A percentile compares a stretch with the other conserved stretches of the same genome.
phyloP scores from a whole-genome alignment of 2,888 invertebrate species.

The Deroplatys truncata region DNA sequence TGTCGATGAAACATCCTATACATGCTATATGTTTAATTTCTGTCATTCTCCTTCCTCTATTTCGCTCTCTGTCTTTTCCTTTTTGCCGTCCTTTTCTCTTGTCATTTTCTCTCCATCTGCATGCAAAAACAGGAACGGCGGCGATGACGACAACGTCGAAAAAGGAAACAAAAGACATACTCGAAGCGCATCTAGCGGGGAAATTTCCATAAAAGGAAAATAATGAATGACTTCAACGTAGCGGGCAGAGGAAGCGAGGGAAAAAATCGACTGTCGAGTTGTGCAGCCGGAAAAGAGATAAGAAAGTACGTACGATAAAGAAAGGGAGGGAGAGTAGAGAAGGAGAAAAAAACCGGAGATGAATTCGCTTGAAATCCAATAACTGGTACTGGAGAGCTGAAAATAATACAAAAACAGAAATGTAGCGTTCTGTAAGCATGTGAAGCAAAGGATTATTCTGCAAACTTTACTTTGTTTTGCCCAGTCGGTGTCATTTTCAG shows the following conservation, averaged over 20 bases:
- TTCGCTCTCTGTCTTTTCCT: slow-evolving; percentile 7
- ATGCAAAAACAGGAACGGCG: slow-evolving; percentile 21
- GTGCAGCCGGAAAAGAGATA: slow-evolving; percentile 8
- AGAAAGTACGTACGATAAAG: not conserved
- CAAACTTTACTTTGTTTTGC: not conserved
- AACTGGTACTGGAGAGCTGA: not conserved
- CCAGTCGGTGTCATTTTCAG: not conserved
- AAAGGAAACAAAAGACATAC: slow-evolving; percentile 20
- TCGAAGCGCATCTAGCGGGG: slow-evolving; percentile 17
- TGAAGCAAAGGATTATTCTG: not conserved
- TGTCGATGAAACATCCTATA: slow-evolving; percentile 5
- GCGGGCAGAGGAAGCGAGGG: not conserved
- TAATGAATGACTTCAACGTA: slow-evolving; percentile 19
- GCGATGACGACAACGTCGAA: slow-evolving; percentile 15
- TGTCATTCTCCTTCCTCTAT: not conserved
- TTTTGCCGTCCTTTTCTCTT: not conserved
- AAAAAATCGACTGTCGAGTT: not conserved
- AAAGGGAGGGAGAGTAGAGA: not conserved
- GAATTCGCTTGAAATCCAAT: not conserved
- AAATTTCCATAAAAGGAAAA: slow-evolving; percentile 23
- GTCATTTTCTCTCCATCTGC: slow-evolving; percentile 16
- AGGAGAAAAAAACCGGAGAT: not conserved
- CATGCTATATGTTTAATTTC: not conserved
- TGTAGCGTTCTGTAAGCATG: not conserved
- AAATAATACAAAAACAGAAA: not conserved